Base-by-base conservation (phyloP, 2,113 vertebrate species). In the Formicarius rufipectus region DNA sequence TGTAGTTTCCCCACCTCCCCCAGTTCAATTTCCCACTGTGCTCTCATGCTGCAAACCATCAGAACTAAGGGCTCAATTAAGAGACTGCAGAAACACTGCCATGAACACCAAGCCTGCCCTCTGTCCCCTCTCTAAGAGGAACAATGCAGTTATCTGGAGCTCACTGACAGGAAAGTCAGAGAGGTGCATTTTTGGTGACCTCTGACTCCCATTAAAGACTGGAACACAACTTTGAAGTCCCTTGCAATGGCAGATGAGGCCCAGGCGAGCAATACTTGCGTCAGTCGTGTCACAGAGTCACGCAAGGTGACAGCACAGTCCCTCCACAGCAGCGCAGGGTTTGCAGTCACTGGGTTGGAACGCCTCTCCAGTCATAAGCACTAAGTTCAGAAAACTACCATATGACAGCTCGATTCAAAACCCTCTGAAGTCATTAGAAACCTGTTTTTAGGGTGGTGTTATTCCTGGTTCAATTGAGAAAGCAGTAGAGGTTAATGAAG, bases 221-320 rank as follows among this genome's bases (percentile, higher is more conserved):
- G 1, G 0, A 56, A 42, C 62, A 62, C 15, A 66, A 17, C 75
- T 86, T 28, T 67, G 63, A 62, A 90, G 63, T 52, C 39, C 1
- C 68, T 64, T 33, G 56, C 72, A 60, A 2, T 2, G 30, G 75
- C 49, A 64, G 42, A 20, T 28, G 7, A 74, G 64, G 64, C 52
- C 22, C 15, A 63, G 73, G 67, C 0, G 0, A 66, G 44, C 1
- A 5, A 6, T 10, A 4, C 2, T 47, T 2, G 0, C 2, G 3
- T 19, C 4, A 12, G 28, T 14, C 0, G 0, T 40, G 79, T 37
- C 75, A 45, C 0, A 0, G 28, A n/a, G 71, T 17, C 12, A 1
- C 0, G 0, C 0, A 0, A 68, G 58, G 40, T 20, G 45, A 66
- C 0, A 0, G 30, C 31, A 40, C 0, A 0, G 37, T 7, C 3